Percentiles rank a stretch among this genome's conserved stretches.
Evolutionary conservation across 1,140 invertebrate genomes (phyloP).

Genomic region (Nylanderia fulva): DNA sequence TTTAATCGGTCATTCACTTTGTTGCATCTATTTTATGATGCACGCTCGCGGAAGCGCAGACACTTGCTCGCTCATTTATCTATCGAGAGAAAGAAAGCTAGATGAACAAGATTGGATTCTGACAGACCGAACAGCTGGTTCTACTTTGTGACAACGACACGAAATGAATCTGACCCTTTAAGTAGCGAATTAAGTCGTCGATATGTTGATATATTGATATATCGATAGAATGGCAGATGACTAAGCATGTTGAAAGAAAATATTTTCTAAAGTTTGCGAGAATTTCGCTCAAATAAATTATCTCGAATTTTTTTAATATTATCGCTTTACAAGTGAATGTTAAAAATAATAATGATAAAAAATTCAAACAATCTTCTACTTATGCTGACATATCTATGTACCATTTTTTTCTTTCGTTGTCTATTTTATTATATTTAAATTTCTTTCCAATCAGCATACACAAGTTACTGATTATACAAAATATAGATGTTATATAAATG

Average conservation of each 20-base stretch:
- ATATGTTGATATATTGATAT: background rate
- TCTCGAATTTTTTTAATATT: background rate
- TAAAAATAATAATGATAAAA: background rate
- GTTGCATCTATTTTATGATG: background rate
- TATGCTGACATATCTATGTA: background rate
- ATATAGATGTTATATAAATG: background rate
- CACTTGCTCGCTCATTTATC: background rate
- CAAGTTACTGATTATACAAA: background rate
- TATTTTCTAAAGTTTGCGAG: background rate
- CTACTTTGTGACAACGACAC: constrained; percentile 37
- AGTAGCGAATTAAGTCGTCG: constrained; percentile 50
- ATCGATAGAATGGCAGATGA: background rate
- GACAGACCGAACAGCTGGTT: constrained; percentile 37
- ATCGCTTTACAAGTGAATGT: background rate
- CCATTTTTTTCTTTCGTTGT: background rate
- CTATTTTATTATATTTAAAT: background rate
- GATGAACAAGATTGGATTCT: constrained; percentile 49
- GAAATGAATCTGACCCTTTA: constrained; percentile 45
- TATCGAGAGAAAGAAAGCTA: constrained; percentile 58
- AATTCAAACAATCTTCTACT: background rate
- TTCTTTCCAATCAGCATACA: background rate
- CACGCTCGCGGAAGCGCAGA: constrained; percentile 32
- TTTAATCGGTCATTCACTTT: background rate
- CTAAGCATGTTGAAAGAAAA: background rate
- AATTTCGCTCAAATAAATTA: background rate